Evolutionary conservation across 2,113 vertebrate species (phyloP).

Genomic region (Epinephelus cyanopodus): DNA sequence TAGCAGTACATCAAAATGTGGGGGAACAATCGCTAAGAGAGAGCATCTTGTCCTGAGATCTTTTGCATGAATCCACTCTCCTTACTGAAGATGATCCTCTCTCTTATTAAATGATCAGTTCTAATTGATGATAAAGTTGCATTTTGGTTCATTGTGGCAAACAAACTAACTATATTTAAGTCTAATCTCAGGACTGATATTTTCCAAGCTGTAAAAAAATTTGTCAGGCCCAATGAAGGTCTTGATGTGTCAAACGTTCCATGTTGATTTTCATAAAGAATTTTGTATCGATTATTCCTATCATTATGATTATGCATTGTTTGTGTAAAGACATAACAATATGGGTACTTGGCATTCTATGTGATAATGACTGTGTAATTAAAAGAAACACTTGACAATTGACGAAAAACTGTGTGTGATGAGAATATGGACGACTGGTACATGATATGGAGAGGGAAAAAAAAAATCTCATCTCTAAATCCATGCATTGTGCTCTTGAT

Average conservation of each 20-base stretch:
- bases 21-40: constrained; percentile 12
- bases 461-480: constrained; percentile 5
- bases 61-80: constrained; percentile 65
- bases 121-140: constrained; percentile 10
- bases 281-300: constrained; percentile 63
- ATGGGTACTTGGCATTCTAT: constrained; percentile 58
- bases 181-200: constrained; percentile 67
- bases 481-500: constrained; percentile 27
- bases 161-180: constrained; percentile 23
- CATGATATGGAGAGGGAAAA: neutral
- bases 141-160: constrained; percentile 37
- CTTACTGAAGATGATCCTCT: constrained; percentile 28
- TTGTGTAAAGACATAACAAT: constrained; percentile 68
- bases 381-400: constrained; percentile 57
- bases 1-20: constrained; percentile 10
- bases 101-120: constrained; percentile 17
- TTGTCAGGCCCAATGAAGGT: constrained; percentile 38
- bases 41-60: constrained; percentile 45
- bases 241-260: constrained; percentile 36
- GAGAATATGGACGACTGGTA: constrained; percentile 18
- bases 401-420: constrained; percentile 39
- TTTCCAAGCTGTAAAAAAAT: constrained; percentile 53
- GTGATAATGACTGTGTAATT: constrained; percentile 68
- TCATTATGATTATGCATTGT: constrained; percentile 61
- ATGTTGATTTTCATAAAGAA: constrained; percentile 53